Evolutionary conservation across 2,888 invertebrate genomes (phyloP).

Genomic region (Entomobrya proxima): DNA sequence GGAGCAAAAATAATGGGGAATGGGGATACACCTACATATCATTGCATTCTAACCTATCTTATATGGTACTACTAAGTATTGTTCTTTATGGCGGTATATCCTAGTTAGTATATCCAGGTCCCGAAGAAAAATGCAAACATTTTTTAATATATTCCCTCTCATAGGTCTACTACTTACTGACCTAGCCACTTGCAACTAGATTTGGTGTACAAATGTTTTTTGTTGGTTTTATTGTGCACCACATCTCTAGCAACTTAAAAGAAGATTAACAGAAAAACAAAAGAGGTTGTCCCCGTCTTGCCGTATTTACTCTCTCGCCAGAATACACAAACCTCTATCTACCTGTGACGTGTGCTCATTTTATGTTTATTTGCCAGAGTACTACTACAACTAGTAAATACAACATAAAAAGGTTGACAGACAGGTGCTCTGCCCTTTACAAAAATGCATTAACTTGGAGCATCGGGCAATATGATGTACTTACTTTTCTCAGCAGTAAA

Average conservation of each 20-base stretch:
- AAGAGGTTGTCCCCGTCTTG: constrained; percentile 42
- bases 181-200: constrained; percentile 45
- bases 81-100: not conserved
- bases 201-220: not conserved
- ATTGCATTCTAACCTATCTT: too few species aligned
- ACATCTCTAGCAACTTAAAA: not conserved
- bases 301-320: not conserved
- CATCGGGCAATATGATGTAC: not conserved
- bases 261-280: constrained; percentile 9
- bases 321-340: not conserved
- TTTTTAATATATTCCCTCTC: not conserved
- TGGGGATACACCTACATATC: not conserved
- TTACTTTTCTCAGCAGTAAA: not conserved
- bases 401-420: constrained; percentile 30
- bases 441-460: not conserved
- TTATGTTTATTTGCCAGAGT: not conserved
- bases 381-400: too few species aligned
- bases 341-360: constrained; percentile 30
- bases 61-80: too few species aligned
- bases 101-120: not conserved
- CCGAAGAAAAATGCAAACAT: not conserved
- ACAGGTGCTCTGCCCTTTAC: constrained; percentile 39
- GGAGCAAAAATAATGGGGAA: constrained; percentile 11
- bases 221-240: not conserved
- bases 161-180: constrained; percentile 35